Evolutionary conservation across 2,113 vertebrate genomes (phyloP).

Genomic region (Barnardius zonarius): DNA sequence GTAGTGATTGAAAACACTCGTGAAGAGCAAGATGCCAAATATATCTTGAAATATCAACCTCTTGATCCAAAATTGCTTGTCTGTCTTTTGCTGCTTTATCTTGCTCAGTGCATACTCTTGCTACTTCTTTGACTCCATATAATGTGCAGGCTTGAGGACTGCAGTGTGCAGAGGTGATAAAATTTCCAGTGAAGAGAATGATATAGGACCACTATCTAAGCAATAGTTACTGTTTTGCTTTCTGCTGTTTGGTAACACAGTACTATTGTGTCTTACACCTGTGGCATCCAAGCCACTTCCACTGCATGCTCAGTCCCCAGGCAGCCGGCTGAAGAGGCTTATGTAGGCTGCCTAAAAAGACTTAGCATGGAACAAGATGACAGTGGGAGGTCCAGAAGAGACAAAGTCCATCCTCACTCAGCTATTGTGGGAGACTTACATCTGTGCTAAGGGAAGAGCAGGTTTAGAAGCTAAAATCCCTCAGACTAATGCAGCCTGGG

Average conservation of each 20-base stretch:
- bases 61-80: not conserved
- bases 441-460: not conserved
- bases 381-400: not conserved
- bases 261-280: not conserved
- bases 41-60: not conserved
- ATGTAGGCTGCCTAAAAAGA: not conserved
- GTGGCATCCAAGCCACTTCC: not conserved
- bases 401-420: not conserved
- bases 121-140: not conserved
- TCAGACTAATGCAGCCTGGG: not conserved
- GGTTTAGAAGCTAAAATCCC: not conserved
- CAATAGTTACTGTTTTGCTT: not conserved
- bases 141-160: not conserved
- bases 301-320: not conserved
- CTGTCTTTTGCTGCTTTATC: not conserved
- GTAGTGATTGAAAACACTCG: not conserved
- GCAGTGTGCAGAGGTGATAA: not conserved
- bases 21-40: not conserved
- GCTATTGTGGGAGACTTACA: not conserved
- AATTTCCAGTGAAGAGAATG: not conserved
- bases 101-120: not conserved
- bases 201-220: too few relatives aligned
- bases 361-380: not conserved
- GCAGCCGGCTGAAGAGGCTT: rapidly evolving
- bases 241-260: not conserved